Evolutionary conservation across 2,113 vertebrate species (phyloP).

Genomic region (Eretmochelys imbricata): DNA sequence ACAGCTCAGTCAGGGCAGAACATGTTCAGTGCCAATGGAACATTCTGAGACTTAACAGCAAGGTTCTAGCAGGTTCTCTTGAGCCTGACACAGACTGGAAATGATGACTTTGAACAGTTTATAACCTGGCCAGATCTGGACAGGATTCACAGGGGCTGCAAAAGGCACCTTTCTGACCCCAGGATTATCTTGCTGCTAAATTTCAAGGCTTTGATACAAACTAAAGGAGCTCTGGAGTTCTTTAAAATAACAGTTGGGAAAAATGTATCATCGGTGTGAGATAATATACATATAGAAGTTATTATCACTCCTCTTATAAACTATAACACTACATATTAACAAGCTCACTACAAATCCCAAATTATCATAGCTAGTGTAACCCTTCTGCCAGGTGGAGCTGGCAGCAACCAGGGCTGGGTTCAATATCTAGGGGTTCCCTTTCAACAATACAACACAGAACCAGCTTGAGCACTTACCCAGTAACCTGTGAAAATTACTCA

Average conservation of each 20-base stretch:
- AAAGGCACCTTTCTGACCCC: conserved; percentile 19
- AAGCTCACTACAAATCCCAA: conserved; percentile 32
- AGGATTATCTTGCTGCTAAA: conserved; percentile 24
- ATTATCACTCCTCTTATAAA: conserved; percentile 31
- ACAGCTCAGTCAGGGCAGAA: background rate
- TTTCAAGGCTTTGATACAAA: conserved; percentile 48
- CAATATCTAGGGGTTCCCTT: no score
- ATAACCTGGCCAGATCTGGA: conserved; percentile 41
- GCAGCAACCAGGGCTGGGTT: no score
- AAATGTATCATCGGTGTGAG: conserved; percentile 31
- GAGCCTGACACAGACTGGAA: conserved; percentile 23
- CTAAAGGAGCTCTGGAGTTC: conserved; percentile 60
- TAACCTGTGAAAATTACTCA: no score
- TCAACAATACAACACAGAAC: no score
- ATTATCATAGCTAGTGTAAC: conserved; percentile 1
- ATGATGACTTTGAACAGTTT: conserved; percentile 48
- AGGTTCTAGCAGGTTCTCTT: background rate
- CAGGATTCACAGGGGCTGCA: conserved; percentile 54
- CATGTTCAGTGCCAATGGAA: background rate
- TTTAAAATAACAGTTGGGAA: background rate
- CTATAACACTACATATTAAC: conserved; percentile 66
- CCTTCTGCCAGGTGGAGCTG: no score
- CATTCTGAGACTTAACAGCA: background rate
- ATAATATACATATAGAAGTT: conserved; percentile 36
- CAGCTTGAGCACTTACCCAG: no score